Conservation (phyloP, 2,888 invertebrate species). For the Dendrolimus pini region DNA sequence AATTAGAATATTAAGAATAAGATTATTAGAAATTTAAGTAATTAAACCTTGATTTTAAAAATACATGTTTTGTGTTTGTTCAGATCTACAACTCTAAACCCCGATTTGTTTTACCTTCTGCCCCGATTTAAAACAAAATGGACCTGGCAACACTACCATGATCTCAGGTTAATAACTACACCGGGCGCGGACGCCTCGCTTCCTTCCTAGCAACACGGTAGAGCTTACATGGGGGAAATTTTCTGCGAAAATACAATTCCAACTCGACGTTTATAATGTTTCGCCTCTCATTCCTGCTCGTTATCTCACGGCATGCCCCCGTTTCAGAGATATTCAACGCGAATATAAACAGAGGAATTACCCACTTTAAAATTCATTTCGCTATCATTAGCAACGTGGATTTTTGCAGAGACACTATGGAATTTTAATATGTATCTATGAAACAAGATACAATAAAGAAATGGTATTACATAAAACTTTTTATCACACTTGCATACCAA, state of each 20-base stretch:
- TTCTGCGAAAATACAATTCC: slow-evolving; percentile 26
- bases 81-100: too few species aligned
- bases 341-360: slow-evolving; percentile 49
- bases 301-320: slow-evolving; percentile 62
- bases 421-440: background rate
- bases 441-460: background rate
- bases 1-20: too few species aligned
- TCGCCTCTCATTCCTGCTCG: slow-evolving; percentile 48
- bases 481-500: background rate
- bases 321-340: slow-evolving; percentile 52
- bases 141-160: slow-evolving; percentile 12
- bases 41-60: too few species aligned
- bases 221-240: slow-evolving; percentile 30
- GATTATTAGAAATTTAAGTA: too few species aligned
- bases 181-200: slow-evolving; percentile 27
- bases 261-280: slow-evolving; percentile 31
- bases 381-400: background rate
- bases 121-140: too few species aligned
- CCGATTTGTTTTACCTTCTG: too few species aligned
- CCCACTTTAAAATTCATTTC: slow-evolving; percentile 50
- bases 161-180: slow-evolving; percentile 48
- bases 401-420: background rate
- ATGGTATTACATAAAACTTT: background rate
- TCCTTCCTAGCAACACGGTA: slow-evolving; percentile 29
- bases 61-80: too few species aligned